Evolutionary conservation across 2,113 vertebrate genomes (phyloP), one percentile per base, ranked within the genome.

Genomic region (Cinclus cinclus): DNA sequence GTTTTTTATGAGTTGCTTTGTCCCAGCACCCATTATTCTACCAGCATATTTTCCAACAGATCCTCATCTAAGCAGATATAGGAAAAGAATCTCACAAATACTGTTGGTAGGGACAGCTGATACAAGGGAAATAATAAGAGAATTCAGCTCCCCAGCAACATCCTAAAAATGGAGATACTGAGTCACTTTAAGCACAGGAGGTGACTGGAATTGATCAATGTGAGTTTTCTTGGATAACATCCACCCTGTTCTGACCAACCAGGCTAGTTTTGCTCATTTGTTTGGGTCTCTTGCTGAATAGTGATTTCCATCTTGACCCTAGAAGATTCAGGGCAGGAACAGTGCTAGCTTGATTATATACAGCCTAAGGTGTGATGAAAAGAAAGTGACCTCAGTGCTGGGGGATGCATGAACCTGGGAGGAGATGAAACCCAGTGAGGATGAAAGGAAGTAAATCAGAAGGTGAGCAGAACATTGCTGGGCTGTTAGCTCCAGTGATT

Each of bases 391-490:
- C 96, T 88, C 65, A 13, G 71, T 95, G 86, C 88, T 93, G 62
- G 86, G 65, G 46, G 55, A 89, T 64, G 50, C 60, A 24, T 88
- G 91, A 95, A 95, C 95, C 79, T 65, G 80, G 91, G 95, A 96
- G 82, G 94, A 97, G 92, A 96, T 84, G 70, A 95, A 96, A 97
- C 77, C 79, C 83, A 63, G 76, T 0, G 0, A 94, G 74, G 88
- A 97, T 95, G 73, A 96, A 97, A 97, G 90, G 83, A 87, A 95
- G 86, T 93, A 97, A 96, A 97, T 97, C 90, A 95, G 95, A 97
- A 91, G 93, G 93, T 93, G 93, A 96, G 82, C 76, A 95, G 96
- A 97, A 96, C 96, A 95, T 97, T 93, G 87, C 89, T 60, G 86
- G 59, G 81, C 95, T 91, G 91, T 95, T 97, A 96, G 76, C 71